Conservation (phyloP, 1,140 invertebrate genomes). For the Prorops nasuta region DNA sequence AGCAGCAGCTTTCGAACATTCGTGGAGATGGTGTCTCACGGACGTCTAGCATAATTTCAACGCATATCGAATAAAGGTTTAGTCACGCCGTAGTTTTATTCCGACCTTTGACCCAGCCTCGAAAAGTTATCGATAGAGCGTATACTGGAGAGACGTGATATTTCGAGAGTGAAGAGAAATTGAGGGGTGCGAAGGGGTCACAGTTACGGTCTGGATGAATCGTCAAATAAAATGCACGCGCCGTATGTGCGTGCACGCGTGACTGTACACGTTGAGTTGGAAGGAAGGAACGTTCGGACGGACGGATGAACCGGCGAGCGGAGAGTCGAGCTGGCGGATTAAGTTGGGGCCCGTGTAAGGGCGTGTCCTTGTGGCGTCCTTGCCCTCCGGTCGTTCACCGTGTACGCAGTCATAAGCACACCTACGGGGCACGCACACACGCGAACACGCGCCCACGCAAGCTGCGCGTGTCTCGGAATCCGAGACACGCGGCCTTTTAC, state of each 20-base stretch:
- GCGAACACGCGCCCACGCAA: slow-evolving; percentile 12
- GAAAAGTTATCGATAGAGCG: no score
- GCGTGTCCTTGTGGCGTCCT: slow-evolving; percentile 55
- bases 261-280: slow-evolving; percentile 1
- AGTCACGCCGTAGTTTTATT: no score
- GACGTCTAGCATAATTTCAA: no score
- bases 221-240: background rate
- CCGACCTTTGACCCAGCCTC: no score
- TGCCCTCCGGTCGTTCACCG: slow-evolving; percentile 53
- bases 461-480: slow-evolving; percentile 26
- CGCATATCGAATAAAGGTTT: no score
- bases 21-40: no score
- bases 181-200: background rate
- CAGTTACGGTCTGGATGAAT: background rate
- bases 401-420: no score
- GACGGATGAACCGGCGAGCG: no score
- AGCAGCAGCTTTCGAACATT: no score
- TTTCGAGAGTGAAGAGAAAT: background rate
- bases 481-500: slow-evolving; percentile 36
- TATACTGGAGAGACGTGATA: no score
- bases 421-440: slow-evolving; percentile 26
- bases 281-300: no score
- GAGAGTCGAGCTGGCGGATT: no score
- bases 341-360: slow-evolving; percentile 25
- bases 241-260: slow-evolving; percentile 7